Base-by-base conservation (phyloP, 2,797 vertebrate species). In the Bryconaethiops microstoma region DNA sequence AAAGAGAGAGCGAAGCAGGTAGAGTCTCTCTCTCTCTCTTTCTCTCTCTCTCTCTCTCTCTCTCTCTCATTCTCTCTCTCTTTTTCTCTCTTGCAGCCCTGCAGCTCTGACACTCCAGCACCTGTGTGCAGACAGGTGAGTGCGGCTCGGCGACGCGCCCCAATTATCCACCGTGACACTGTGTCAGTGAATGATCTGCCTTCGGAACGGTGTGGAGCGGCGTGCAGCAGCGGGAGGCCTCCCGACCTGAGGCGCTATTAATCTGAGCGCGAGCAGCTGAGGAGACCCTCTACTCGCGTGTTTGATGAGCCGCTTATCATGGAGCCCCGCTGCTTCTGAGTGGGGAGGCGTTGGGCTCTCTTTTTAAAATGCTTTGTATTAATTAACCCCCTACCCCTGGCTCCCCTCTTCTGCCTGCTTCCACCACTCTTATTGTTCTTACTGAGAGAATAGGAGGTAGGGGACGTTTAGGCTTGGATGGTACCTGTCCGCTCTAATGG, bases 101-200 rank as follows among this genome's bases (percentile, higher is more conserved):
- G 82, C 81, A 81, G 84, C 69, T 82, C 84, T 83, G 87, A 89
- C 87, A 89, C 88, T 73, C 74, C 76, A 19, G 86, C 90, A 91
- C 91, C 90, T 92, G 91, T 60, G 55, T 54, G 21, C 82, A 89
- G 90, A 91, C 91, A 94, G 92, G 91, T 93, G 92, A 92, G 85
- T 68, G 60, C 83, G 40, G 85, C 82, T 74, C 77, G 40, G 86
- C 73, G 83, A 86, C 81, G 78, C 83, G 86, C 87, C 87, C 89
- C 90, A 91, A 92, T 93, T 92, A 93, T 91, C 90, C 88, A 86
- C 86, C 86, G 89, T 88, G 89, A 88, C 90, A 91, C 81, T 21
- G 86, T 88, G 90, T 90, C 88, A 87, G 89, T 77, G 91, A 91
- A 88, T 90, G 89, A 91, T 89, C 86, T 87, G 87, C 84, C 76